Percentiles rank a stretch among this genome's conserved stretches.
Conservation (phyloP, 2,888 invertebrate species). For the Rugalucina vietnamica region DNA sequence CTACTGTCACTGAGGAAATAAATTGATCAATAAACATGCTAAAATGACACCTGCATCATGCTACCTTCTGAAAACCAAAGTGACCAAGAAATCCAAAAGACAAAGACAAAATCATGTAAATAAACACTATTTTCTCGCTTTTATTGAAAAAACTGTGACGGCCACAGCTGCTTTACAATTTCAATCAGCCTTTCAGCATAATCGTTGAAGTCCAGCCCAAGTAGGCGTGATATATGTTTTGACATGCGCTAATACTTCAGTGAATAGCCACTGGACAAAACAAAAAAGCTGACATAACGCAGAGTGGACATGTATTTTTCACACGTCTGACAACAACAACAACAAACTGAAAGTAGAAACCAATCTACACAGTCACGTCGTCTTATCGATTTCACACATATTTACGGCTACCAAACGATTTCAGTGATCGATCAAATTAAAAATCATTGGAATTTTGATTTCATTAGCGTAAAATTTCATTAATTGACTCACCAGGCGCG, state of each 20-base stretch:
- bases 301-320: constrained; percentile 25
- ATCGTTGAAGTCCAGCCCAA: constrained; percentile 60
- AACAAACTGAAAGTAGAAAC: background rate
- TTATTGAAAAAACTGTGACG: no score
- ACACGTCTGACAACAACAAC: background rate
- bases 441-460: constrained; percentile 48
- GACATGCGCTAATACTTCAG: constrained; percentile 63
- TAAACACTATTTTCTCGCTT: no score
- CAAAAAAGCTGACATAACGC: constrained; percentile 60
- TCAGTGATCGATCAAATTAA: constrained; percentile 27
- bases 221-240: constrained; percentile 64
- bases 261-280: constrained; percentile 64
- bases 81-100: no score
- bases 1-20: no score
- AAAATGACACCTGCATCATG: no score
- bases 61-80: no score
- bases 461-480: constrained; percentile 31
- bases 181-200: background rate
- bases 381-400: background rate
- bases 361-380: background rate
- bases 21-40: no score
- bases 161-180: background rate
- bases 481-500: constrained; percentile 49
- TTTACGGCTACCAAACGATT: constrained; percentile 6
- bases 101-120: no score